A percentile compares a stretch with the other conserved stretches of the same genome.
Evolutionary conservation across 2,888 invertebrate species (phyloP).

Genomic region (Hybos culiciformis): DNA sequence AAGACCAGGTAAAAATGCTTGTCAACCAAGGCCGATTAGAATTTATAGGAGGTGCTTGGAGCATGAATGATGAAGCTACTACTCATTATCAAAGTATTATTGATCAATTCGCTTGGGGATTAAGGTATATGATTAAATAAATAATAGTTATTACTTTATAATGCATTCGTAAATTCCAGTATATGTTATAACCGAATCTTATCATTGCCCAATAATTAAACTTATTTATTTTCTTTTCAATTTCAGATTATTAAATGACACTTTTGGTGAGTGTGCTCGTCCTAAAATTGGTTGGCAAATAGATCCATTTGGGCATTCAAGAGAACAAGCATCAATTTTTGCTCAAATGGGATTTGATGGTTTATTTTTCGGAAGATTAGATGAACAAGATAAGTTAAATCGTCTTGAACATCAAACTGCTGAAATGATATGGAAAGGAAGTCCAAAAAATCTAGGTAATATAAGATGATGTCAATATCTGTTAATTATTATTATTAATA

Average conservation of each 20-base stretch:
- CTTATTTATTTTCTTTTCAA: background rate
- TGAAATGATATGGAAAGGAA: constrained; percentile 77
- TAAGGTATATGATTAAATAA: constrained; percentile 36
- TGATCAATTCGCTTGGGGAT: constrained; percentile 57
- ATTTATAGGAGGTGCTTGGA: constrained; percentile 68
- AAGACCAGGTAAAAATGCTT: constrained; percentile 47
- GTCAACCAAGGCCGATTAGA: constrained; percentile 61
- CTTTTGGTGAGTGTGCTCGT: constrained; percentile 57
- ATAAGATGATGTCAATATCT: too few species aligned
- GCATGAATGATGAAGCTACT: constrained; percentile 70
- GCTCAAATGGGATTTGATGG: constrained; percentile 83
- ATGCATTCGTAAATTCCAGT: background rate
- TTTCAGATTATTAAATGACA: constrained; percentile 47
- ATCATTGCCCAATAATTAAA: background rate
- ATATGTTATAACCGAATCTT: background rate
- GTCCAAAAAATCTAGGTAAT: constrained; percentile 36
- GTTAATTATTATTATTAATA: too few species aligned
- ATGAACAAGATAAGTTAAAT: constrained; percentile 64
- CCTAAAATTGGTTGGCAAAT: constrained; percentile 76
- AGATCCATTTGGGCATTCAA: constrained; percentile 76
- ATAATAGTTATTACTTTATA: background rate
- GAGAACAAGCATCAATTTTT: constrained; percentile 70
- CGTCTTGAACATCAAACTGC: constrained; percentile 47
- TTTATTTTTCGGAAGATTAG: constrained; percentile 71
- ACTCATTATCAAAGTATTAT: constrained; percentile 54